Base-by-base conservation (phyloP, 2,888 invertebrate genomes). In the Acanthosepion lycidas region DNA sequence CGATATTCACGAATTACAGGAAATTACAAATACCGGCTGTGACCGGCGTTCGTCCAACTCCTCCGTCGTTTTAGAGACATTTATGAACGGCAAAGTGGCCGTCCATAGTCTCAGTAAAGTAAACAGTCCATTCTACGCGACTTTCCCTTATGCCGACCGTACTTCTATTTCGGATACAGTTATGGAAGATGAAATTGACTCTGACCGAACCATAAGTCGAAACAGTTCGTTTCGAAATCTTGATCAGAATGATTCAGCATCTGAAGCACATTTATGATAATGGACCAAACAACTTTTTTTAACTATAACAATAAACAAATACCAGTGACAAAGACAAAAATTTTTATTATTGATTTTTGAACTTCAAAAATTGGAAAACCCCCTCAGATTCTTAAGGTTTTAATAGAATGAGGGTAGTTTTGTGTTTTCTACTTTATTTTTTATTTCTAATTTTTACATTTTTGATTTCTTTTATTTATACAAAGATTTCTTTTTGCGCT, bases 51-150 rank as follows among this genome's bases (percentile, higher is more conserved):
- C 94, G 33, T 96, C 96, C 26, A 95, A 95, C 42, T 96, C 95
- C 9, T 96, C 96, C 42, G 95, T 95, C 28, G 94, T 95, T 28
- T 94, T 95, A 20, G 96, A 96, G 78, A 95, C 96, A 1, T 95
- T 95, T 94, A 95, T 96, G 95, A 96, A 96, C 92, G 96, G 96
- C 49, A 95, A 95, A n/a, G 95, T 95, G 78, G 95, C 95, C 48
- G 94, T 95, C 28, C 95, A 95, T 64, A 95, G 91, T 94, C 95
- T 42, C 33, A 93, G 28, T 92, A 95, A 28, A 93, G 91, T 93
- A 53, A 93, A 94, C 55, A 94, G 92, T 26, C 95, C 95, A 33
- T 91, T 95, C 94, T 94, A 95, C 59, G 33, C 94, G 94, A 94
- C 94, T 92, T 51, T 95, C 91, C n/a, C 93, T 33, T 94, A 64